Evolutionary conservation across 2,797 vertebrate species (phyloP).

Genomic region (Gallinago solitaria): DNA sequence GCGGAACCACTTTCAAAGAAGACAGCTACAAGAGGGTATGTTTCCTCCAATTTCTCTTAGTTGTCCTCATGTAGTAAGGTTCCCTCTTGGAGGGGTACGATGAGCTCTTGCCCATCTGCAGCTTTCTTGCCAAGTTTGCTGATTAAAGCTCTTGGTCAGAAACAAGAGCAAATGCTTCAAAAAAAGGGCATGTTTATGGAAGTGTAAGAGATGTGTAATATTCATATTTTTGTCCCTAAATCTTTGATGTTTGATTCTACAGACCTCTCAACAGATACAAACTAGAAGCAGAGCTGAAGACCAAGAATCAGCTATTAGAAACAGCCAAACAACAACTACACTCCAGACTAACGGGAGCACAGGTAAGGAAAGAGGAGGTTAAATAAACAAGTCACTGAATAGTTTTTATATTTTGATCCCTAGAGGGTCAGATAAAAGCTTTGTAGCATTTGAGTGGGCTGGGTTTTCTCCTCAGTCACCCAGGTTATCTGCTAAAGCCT

Average conservation of each 20-base stretch:
- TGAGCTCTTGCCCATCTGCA: neutral
- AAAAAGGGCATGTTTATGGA: neutral
- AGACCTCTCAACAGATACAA: slow-evolving; percentile 78
- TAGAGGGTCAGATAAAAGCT: neutral
- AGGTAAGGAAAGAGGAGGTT: slow-evolving; percentile 68
- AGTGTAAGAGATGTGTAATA: neutral
- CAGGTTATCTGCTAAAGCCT: neutral
- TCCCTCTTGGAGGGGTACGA: neutral
- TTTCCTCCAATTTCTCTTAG: neutral
- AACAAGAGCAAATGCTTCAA: neutral
- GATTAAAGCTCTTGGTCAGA: neutral
- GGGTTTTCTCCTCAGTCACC: neutral
- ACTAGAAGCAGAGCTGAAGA: slow-evolving; percentile 82
- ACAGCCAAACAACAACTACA: slow-evolving; percentile 79
- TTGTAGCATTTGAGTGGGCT: neutral
- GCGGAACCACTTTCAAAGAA: neutral
- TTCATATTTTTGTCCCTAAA: neutral
- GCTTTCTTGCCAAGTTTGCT: neutral
- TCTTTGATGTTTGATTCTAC: neutral
- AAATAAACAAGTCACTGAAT: neutral
- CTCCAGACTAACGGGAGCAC: slow-evolving; percentile 76
- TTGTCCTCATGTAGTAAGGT: neutral
- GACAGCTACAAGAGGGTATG: slow-evolving; percentile 9
- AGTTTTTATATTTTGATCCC: neutral
- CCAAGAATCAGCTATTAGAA: slow-evolving; percentile 82